Evolutionary conservation across 2,797 vertebrate species (phyloP).

Genomic region (Microchirus variegatus): DNA sequence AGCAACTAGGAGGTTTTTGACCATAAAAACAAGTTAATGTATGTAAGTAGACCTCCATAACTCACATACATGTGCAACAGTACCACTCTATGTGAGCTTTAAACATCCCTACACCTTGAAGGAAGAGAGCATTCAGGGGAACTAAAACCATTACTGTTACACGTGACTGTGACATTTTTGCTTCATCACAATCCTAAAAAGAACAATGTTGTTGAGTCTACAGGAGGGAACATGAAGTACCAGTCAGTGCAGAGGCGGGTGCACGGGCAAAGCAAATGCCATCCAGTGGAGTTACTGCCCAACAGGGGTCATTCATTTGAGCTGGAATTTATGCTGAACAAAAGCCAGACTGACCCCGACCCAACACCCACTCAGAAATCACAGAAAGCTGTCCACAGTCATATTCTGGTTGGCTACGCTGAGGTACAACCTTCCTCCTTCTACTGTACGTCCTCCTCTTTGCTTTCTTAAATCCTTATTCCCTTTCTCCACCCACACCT

Average conservation of each 20-base stretch:
- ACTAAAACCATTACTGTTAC: neutral
- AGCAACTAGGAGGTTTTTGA: too few species aligned
- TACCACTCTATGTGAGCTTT: too few species aligned
- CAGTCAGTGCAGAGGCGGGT: conserved; percentile 33
- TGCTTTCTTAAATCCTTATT: conserved; percentile 21
- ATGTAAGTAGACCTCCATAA: too few species aligned
- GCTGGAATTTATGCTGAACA: conserved; percentile 67
- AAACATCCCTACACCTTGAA: too few species aligned
- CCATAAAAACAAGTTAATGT: too few species aligned
- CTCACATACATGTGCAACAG: too few species aligned
- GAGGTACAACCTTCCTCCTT: neutral
- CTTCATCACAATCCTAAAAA: conserved; percentile 5
- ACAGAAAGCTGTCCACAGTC: conserved; percentile 39
- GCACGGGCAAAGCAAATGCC: conserved; percentile 37
- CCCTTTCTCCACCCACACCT: conserved; percentile 29
- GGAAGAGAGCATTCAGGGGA: too few species aligned
- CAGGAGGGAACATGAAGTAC: conserved; percentile 33
- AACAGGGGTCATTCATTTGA: conserved; percentile 51
- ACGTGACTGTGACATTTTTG: conserved; percentile 20
- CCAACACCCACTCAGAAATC: conserved; percentile 40
- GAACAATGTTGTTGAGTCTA: conserved; percentile 21
- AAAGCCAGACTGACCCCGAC: conserved; percentile 54
- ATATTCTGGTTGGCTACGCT: conserved; percentile 60
- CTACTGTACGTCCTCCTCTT: conserved; percentile 3
- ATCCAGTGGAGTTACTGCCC: conserved; percentile 32